These are phyloP conservation scores for Drosophila quinaria DNA, from an alignment of 2,888 invertebrate species.

Conservation along the genomic window DNA sequence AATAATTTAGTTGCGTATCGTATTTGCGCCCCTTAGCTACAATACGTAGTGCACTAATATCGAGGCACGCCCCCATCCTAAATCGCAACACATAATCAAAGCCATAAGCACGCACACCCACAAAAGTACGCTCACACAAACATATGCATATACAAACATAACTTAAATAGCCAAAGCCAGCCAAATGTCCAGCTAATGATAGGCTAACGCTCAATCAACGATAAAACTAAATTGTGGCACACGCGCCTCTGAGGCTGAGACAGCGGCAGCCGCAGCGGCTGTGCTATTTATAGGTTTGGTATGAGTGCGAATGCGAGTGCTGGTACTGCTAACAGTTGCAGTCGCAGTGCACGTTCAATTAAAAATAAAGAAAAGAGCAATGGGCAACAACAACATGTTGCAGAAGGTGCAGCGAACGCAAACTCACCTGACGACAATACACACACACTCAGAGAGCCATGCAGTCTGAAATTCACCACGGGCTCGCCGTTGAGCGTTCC, in stretches of 20 bases:
- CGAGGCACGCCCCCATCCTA: constrained; percentile 3
- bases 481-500: constrained; percentile 33
- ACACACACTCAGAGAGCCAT: constrained; percentile 18
- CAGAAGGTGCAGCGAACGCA: constrained; percentile 65
- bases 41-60: constrained; percentile 2
- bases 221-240: constrained; percentile 79
- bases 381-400: constrained; percentile 54
- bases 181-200: constrained; percentile 75
- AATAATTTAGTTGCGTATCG: constrained; percentile 19
- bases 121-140: constrained; percentile 25
- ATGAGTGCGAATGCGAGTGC: constrained; percentile 39
- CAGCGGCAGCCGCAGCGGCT: constrained; percentile 11
- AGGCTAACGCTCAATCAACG: constrained; percentile 80
- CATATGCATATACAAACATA: constrained; percentile 26
- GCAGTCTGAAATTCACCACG: constrained; percentile 46
- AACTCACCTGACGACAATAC: constrained; percentile 58
- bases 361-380: constrained; percentile 34
- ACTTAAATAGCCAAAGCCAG: constrained; percentile 42
- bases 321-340: constrained; percentile 57
- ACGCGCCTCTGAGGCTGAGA: constrained; percentile 58
- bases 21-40: not conserved
- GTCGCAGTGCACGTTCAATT: constrained; percentile 61
- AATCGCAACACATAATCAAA: constrained; percentile 35
- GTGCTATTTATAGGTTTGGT: constrained; percentile 64
- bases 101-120: constrained; percentile 39